phyloP scores from a whole-genome alignment of 1,140 invertebrate genomes.

The Eupristina koningsbergeri region DNA sequence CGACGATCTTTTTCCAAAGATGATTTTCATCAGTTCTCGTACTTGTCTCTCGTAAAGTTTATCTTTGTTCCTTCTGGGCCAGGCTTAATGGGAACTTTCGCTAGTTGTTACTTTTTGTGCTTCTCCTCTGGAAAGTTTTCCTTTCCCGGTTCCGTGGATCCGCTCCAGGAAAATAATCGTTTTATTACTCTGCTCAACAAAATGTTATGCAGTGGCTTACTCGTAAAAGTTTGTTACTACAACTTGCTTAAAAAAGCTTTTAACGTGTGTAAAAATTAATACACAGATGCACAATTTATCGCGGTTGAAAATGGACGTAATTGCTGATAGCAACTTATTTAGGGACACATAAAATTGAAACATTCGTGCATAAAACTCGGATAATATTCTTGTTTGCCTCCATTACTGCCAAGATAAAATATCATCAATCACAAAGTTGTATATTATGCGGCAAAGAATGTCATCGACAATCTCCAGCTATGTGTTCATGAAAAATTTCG shows the following conservation, averaged over 20 bases:
- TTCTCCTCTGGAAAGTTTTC: background rate
- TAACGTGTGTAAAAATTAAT: background rate
- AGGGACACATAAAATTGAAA: background rate
- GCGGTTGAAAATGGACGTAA: background rate
- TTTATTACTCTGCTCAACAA: background rate
- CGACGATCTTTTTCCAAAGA: constrained; percentile 15
- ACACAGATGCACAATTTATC: background rate
- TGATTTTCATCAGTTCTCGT: background rate
- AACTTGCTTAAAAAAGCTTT: background rate
- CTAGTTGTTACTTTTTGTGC: background rate
- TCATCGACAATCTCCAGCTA: background rate
- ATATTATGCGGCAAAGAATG: background rate
- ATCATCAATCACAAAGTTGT: constrained; percentile 6
- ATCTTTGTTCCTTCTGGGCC: background rate
- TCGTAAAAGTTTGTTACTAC: background rate
- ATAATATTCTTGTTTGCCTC: background rate
- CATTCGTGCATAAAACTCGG: too few species aligned
- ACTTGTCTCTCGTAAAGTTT: constrained; percentile 22
- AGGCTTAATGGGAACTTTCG: constrained; percentile 20
- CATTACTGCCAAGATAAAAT: constrained; percentile 1
- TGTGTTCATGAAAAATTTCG: background rate
- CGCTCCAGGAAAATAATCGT: background rate
- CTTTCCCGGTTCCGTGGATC: background rate
- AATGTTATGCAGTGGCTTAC: background rate
- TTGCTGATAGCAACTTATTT: background rate